These are phyloP conservation scores for Polypterus senegalus DNA, from an alignment of 2,113 vertebrate genomes.

Conservation along the genomic window DNA sequence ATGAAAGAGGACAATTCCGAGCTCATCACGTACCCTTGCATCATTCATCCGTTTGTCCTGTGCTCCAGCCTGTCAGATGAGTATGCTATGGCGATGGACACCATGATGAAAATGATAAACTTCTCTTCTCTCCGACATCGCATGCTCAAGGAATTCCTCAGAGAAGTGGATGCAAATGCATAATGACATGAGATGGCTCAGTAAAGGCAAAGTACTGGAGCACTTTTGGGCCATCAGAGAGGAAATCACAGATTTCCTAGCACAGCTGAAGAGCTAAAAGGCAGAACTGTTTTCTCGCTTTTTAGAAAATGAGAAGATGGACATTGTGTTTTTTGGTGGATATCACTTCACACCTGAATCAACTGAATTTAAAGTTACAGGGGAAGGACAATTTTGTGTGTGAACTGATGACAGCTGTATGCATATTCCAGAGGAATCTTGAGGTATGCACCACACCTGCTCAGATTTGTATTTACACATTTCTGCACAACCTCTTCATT, in stretches of 20 bases:
- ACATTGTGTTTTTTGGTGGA: slow-evolving; percentile 8
- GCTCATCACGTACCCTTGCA: no score
- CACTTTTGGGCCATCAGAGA: slow-evolving; percentile 1
- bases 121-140: slow-evolving; percentile 17
- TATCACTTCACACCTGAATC: slow-evolving; percentile 4
- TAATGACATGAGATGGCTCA: slow-evolving; percentile 11
- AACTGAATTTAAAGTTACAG: slow-evolving; percentile 7
- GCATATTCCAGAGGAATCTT: neutral
- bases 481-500: no score
- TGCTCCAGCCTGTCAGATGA: no score
- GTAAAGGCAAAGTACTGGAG: slow-evolving; percentile 17
- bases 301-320: slow-evolving; percentile 11
- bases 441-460: no score
- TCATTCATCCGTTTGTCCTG: no score
- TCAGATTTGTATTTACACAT: no score
- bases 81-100: no score
- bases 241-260: slow-evolving; percentile 13
- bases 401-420: neutral
- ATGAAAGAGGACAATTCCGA: no score
- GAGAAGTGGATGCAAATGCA: slow-evolving; percentile 11
- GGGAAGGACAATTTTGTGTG: slow-evolving; percentile 8
- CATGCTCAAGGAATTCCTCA: slow-evolving; percentile 16
- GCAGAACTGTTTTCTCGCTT: slow-evolving; percentile 10
- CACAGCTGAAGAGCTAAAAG: slow-evolving; percentile 12
- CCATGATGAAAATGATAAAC: neutral